Percentiles rank a stretch among this genome's conserved stretches.
Evolutionary conservation across 2,797 vertebrate genomes (phyloP).

Genomic region (Sandelia bainsii): DNA sequence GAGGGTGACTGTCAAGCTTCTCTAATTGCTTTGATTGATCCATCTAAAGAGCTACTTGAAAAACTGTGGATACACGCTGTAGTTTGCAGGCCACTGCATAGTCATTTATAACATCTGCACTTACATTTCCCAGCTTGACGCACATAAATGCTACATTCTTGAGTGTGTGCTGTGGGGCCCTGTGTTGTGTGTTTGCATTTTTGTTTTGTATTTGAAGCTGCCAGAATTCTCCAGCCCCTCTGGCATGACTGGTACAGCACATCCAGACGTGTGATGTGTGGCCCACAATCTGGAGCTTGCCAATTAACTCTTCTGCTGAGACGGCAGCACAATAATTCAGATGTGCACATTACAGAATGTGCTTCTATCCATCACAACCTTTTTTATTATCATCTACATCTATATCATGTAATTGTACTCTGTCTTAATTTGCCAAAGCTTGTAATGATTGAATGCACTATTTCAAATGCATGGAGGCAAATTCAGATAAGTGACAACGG

Average conservation of each 20-base stretch:
- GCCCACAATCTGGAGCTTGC: constrained; percentile 46
- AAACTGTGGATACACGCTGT: constrained; percentile 41
- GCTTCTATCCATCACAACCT: constrained; percentile 37
- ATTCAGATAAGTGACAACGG: constrained; percentile 15
- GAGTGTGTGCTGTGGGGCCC: constrained; percentile 13
- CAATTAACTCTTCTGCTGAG: constrained; percentile 64
- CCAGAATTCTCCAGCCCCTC: constrained; percentile 64
- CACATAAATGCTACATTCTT: constrained; percentile 4
- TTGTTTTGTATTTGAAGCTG: constrained; percentile 58
- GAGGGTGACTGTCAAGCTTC: constrained; percentile 59
- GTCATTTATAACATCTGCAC: constrained; percentile 30
- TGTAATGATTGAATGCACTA: constrained; percentile 44
- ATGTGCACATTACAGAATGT: constrained; percentile 29
- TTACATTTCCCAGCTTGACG: constrained; percentile 27
- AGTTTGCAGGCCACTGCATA: constrained; percentile 39
- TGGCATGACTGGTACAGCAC: constrained; percentile 50
- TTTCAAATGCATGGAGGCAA: constrained; percentile 14
- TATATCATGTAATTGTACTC: constrained; percentile 23
- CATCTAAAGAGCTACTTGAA: constrained; percentile 67
- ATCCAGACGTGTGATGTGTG: constrained; percentile 54
- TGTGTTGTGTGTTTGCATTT: constrained; percentile 47
- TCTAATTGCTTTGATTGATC: constrained; percentile 76
- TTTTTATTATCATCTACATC: constrained; percentile 20
- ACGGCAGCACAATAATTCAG: constrained; percentile 36
- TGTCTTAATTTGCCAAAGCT: constrained; percentile 42